Conservation (phyloP, 1,140 invertebrate species). For the Pseudomyrmex dendroicus region DNA sequence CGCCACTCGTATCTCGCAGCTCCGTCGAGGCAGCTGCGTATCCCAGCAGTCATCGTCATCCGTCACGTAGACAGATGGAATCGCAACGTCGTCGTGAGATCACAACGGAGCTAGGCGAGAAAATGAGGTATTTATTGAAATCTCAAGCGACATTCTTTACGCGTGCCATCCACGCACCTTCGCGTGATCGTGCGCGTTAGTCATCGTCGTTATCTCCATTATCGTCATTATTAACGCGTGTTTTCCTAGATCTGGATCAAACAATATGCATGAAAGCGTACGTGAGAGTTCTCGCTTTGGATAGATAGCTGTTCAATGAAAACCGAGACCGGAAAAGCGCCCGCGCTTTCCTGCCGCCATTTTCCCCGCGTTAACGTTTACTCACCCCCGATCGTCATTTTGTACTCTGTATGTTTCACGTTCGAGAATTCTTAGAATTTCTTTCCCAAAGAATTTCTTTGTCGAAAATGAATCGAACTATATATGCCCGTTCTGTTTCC, state of each 20-base stretch:
- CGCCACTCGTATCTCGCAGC: slow-evolving; percentile 5
- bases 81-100: slow-evolving; percentile 20
- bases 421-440: background rate
- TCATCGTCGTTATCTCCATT: background rate
- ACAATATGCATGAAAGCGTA: background rate
- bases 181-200: too few species aligned
- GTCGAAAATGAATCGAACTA: background rate
- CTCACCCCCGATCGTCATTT: background rate
- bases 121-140: slow-evolving; percentile 40
- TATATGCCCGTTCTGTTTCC: too few species aligned
- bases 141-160: background rate
- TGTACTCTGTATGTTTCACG: background rate
- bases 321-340: background rate
- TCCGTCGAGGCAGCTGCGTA: background rate
- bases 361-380: slow-evolving; percentile 25
- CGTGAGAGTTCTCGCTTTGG: background rate
- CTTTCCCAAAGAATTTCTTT: background rate
- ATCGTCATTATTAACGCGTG: background rate
- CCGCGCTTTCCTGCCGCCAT: slow-evolving; percentile 29
- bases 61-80: slow-evolving; percentile 15
- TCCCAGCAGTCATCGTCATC: background rate
- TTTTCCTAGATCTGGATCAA: too few species aligned
- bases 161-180: background rate
- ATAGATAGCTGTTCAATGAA: background rate
- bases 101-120: background rate